phyloP scores from a whole-genome alignment of 2,888 invertebrate species.

The Drosophila fulvimacula region DNA sequence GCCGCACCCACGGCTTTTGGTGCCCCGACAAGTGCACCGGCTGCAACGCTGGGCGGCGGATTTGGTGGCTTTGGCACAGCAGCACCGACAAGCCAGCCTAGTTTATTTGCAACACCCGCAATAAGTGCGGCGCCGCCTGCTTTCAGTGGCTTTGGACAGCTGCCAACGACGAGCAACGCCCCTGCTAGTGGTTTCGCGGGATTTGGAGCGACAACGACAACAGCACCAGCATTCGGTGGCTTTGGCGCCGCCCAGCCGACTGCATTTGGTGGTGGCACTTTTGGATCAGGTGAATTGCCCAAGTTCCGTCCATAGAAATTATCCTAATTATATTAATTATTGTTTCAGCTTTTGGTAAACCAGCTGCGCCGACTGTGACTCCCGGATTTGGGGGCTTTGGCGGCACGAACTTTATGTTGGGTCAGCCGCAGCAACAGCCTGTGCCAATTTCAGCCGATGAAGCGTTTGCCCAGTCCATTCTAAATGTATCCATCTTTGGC shows the following conservation, averaged over 20 bases:
- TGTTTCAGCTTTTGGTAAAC: slow-evolving; percentile 82
- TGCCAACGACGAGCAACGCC: slow-evolving; percentile 57
- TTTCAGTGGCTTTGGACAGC: slow-evolving; percentile 84
- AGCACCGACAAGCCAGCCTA: slow-evolving; percentile 75
- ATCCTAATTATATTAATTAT: slow-evolving; percentile 12
- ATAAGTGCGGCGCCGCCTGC: slow-evolving; percentile 83
- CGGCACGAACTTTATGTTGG: slow-evolving; percentile 84
- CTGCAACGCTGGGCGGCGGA: slow-evolving; percentile 73
- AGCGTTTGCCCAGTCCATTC: slow-evolving; percentile 90
- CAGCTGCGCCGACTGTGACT: slow-evolving; percentile 80
- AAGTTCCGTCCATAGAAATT: not conserved
- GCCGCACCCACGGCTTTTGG: slow-evolving; percentile 66
- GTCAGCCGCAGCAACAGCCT: slow-evolving; percentile 85
- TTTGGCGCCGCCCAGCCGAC: slow-evolving; percentile 84
- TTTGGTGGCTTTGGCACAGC: slow-evolving; percentile 85
- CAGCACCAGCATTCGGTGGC: slow-evolving; percentile 84
- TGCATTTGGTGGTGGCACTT: slow-evolving; percentile 48
- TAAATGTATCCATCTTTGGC: slow-evolving; percentile 93
- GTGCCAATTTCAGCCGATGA: slow-evolving; percentile 87
- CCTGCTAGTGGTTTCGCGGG: slow-evolving; percentile 72
- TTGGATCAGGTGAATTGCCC: slow-evolving; percentile 55
- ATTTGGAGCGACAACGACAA: slow-evolving; percentile 82
- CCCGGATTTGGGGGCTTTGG: slow-evolving; percentile 86
- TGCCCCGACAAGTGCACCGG: slow-evolving; percentile 69
- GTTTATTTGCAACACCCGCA: slow-evolving; percentile 83